Base-by-base conservation (phyloP, 2,888 invertebrate species). In the Thymelicus sylvestris region DNA sequence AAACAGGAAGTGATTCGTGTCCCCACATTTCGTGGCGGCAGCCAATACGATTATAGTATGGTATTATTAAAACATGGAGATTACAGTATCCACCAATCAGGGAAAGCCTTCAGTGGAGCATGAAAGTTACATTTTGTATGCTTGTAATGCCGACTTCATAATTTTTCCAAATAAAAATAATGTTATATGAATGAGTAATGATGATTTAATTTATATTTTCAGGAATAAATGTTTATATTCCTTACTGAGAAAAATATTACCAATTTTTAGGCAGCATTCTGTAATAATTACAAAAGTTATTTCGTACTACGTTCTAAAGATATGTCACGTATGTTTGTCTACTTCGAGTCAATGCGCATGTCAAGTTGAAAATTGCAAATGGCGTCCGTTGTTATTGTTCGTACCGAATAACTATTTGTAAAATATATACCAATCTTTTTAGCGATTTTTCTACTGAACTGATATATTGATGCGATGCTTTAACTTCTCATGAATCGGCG, bases 351-450 rank as follows among this genome's bases (percentile, higher is more conserved):
- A 93, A 88, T 94, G 96, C 96, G 96, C 96, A 96, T 95, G 95
- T 95, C 95, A 95, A 94, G 95, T 95, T 95, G 95, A 95, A 96
- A 96, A 98, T 97, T 97, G 97, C 97, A 98, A 98, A 98, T 98
- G 98, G 98, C 98, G 98, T 97, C 97, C 96, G 97, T 98, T 98
- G 98, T 98, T 98, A 98, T 98, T 98, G 98, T 98, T 98, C 97
- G 97, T 97, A 97, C 97, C 96, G 97, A 97, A 94, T 95, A 95
- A 95, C 95, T 95, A 95, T 95, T 95, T 95, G 94, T 95, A 94
- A 94, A 94, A 92, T 95, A 95, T 95, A 95, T 95, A 95, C 95
- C 94, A 92, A 94, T 94, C 95, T 95, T 95, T 95, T 93, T 94
- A 93, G 91, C 89, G 92, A 92, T 91, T 95, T 95, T 95, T 94